Evolutionary conservation across 2,113 vertebrate genomes (phyloP).

Genomic region (Onychorhynchus coronatus): DNA sequence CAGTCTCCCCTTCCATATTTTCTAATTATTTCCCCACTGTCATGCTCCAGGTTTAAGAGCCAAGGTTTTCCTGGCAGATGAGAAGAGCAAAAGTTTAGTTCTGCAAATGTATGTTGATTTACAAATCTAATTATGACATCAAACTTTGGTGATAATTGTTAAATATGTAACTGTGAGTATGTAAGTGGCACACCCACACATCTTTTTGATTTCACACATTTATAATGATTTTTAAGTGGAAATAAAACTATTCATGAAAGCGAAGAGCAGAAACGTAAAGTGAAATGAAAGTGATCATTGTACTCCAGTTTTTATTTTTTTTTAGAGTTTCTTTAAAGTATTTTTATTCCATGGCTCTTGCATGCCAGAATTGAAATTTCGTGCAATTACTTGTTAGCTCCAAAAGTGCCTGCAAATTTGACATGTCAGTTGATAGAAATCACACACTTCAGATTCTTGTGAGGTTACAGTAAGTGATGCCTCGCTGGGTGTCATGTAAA

Average conservation of each 20-base stretch:
- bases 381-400: not conserved
- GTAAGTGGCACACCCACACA: not conserved
- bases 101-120: not conserved
- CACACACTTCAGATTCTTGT: not conserved
- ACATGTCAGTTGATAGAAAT: not conserved
- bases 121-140: not conserved
- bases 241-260: not conserved
- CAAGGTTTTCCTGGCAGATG: not conserved
- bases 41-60: not conserved
- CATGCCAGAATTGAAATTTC: not conserved
- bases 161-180: not conserved
- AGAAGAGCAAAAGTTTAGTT: not conserved
- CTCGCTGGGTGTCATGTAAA: not conserved
- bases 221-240: not conserved
- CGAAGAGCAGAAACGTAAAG: not conserved
- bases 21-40: not conserved
- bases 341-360: not conserved
- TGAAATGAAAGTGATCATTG: not conserved
- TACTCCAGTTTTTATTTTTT: not conserved
- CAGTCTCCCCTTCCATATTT: not conserved
- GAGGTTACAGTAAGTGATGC: not conserved
- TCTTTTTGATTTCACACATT: not conserved
- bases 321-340: not conserved
- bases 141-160: not conserved
- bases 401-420: not conserved